Percentiles rank a stretch among this genome's conserved stretches.
Conservation (phyloP, 2,888 invertebrate genomes). For the Scaptomyza cyrtandrae region DNA sequence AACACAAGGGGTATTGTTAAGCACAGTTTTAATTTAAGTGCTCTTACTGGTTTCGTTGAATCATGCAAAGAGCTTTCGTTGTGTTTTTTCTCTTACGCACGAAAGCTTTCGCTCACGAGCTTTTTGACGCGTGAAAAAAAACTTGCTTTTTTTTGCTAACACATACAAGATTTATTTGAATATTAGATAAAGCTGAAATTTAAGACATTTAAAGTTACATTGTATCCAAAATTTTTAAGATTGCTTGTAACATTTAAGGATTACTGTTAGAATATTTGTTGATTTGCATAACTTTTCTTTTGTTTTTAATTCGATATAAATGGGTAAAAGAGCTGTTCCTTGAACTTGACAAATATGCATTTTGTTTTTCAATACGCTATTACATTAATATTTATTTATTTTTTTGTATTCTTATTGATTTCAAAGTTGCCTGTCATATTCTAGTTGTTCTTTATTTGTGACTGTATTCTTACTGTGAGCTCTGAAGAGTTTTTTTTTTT, state of each 20-base stretch:
- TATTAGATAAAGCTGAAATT: constrained; percentile 73
- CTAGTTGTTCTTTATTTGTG: constrained; percentile 30
- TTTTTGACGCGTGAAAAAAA: constrained; percentile 34
- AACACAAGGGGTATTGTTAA: constrained; percentile 12
- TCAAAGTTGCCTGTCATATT: constrained; percentile 34
- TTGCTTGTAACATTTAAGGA: constrained; percentile 65
- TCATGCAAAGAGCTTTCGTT: constrained; percentile 39
- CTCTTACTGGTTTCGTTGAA: constrained; percentile 23
- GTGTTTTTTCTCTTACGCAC: constrained; percentile 27
- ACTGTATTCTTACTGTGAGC: constrained; percentile 77
- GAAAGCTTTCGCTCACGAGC: constrained; percentile 44
- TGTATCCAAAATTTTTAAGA: constrained; percentile 47
- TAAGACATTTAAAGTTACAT: constrained; percentile 77
- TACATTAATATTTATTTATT: constrained; percentile 34
- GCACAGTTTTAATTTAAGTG: background rate
- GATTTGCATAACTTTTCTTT: constrained; percentile 70
- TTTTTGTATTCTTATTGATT: constrained; percentile 12
- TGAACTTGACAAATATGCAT: constrained; percentile 36
- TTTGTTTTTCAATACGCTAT: constrained; percentile 33
- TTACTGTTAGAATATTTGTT: constrained; percentile 62
- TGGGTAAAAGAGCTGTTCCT: constrained; percentile 36
- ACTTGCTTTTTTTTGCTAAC: constrained; percentile 57
- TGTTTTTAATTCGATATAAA: constrained; percentile 32
- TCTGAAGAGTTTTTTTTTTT: constrained; percentile 32
- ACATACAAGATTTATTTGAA: constrained; percentile 73